Evolutionary conservation across 1,140 invertebrate species (phyloP).

Genomic region (Melitaea cinxia): DNA sequence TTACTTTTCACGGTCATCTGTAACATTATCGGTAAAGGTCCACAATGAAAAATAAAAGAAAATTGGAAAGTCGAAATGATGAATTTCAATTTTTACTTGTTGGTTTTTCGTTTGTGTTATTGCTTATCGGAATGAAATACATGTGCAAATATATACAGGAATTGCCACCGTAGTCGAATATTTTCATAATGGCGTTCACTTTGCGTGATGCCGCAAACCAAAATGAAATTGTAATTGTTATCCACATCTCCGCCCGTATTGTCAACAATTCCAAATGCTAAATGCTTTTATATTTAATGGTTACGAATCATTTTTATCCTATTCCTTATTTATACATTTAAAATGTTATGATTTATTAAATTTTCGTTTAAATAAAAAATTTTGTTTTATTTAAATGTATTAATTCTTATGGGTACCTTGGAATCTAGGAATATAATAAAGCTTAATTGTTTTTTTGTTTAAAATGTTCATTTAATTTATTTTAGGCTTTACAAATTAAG

Average conservation of each 20-base stretch:
- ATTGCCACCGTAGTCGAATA: slow-evolving; percentile 27
- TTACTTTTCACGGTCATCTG: slow-evolving; percentile 43
- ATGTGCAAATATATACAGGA: slow-evolving; percentile 43
- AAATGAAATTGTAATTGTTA: slow-evolving; percentile 35
- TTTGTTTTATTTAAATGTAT: no score
- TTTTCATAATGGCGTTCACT: slow-evolving; percentile 36
- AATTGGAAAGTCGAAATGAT: slow-evolving; percentile 15
- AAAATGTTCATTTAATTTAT: no score
- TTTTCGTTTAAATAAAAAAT: not conserved
- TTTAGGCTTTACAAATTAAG: no score
- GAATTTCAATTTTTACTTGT: slow-evolving; percentile 31
- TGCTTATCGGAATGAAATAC: slow-evolving; percentile 43
- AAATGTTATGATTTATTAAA: not conserved
- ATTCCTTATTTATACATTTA: not conserved
- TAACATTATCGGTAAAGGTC: slow-evolving; percentile 32
- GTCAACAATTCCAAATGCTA: slow-evolving; percentile 24
- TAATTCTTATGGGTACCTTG: no score
- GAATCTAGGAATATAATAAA: no score
- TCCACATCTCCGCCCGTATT: slow-evolving; percentile 23
- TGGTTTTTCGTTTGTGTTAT: slow-evolving; percentile 46
- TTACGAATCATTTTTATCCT: not conserved
- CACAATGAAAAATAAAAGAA: not conserved
- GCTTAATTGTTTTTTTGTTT: no score
- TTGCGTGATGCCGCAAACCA: slow-evolving; percentile 35
- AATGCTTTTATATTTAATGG: slow-evolving; percentile 14